These are phyloP conservation scores for Amphipoea lucens DNA, from an alignment of 2,888 invertebrate genomes.

Conservation along the genomic window DNA sequence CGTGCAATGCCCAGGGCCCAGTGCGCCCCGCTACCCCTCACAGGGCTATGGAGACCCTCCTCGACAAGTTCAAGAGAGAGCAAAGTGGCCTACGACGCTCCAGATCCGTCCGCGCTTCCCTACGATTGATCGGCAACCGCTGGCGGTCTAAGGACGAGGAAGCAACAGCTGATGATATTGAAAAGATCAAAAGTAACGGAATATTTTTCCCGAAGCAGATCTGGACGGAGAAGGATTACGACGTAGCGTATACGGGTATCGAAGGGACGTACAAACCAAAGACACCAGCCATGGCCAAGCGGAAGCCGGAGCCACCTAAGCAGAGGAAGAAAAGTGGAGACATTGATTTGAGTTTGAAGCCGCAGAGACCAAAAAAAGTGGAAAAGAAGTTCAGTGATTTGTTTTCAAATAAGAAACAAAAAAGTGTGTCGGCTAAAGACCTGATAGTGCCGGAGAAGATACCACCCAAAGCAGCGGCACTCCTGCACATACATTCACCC, in stretches of 20 bases:
- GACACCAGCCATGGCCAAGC: slow-evolving; percentile 86
- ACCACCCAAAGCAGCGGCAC: slow-evolving; percentile 91
- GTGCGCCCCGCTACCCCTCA: slow-evolving; percentile 82
- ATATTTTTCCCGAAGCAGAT: slow-evolving; percentile 83
- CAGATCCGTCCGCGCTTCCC: slow-evolving; percentile 93
- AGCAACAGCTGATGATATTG: slow-evolving; percentile 75
- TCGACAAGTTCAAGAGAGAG: slow-evolving; percentile 88
- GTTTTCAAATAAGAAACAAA: slow-evolving; percentile 87
- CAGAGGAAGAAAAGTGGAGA: slow-evolving; percentile 85
- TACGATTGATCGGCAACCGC: slow-evolving; percentile 92
- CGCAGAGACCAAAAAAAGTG: slow-evolving; percentile 81
- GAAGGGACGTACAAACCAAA: slow-evolving; percentile 88
- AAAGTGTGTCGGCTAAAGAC: slow-evolving; percentile 86
- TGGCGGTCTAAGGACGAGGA: slow-evolving; percentile 89
- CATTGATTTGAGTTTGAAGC: slow-evolving; percentile 84
- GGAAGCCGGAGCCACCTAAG: slow-evolving; percentile 80
- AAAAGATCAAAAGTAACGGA: slow-evolving; percentile 81
- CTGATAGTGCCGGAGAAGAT: slow-evolving; percentile 87
- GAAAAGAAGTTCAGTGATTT: slow-evolving; percentile 88
- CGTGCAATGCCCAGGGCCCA: slow-evolving; percentile 88
- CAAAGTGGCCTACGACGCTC: slow-evolving; percentile 91
- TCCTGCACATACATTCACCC: slow-evolving; percentile 90
- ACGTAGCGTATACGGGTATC: slow-evolving; percentile 84
- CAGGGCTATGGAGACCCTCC: slow-evolving; percentile 89
- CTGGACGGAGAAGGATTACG: slow-evolving; percentile 85